Base-by-base conservation (phyloP, 2,113 vertebrate species). In the Butorides virescens region DNA sequence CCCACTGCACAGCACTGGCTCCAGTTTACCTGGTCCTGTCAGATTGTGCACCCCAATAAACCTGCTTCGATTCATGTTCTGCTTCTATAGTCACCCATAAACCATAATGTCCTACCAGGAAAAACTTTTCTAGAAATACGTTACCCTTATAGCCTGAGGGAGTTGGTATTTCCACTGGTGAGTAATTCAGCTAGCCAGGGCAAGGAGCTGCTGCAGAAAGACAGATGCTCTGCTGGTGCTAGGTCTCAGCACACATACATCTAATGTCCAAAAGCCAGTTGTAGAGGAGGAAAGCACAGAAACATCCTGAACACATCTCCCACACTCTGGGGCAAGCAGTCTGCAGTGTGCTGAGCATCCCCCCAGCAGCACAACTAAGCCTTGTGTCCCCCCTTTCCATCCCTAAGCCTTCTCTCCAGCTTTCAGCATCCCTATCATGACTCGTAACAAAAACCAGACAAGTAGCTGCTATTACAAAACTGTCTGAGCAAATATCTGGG, bases 311-410 rank as follows among this genome's bases (percentile, higher is more conserved):
- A 26, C 3, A 3, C 42, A 79, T 74, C 34, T 76, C 49, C n/a
- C 32, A 17, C 13, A 3, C 23, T 9, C n/a, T 1, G 1, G 23
- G 13, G 18, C 16, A 53, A 37, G 59, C 1, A 4, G 16, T 46
- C 1, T 70, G 49, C 74, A 76, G 37, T 1, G 2, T 1, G 1
- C 34, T 5, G 6, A 79, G 32, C 58, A 83, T 50, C 2, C 2
- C 42, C 21, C 4, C 8, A 46, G 26, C 34, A 66, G 52, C 18
- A 71, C 65, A 84, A 21, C 0, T 0, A 50, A 74, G 75, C 25
- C 25, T 25, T 23, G 19, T 11, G 12, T 29, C 3, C 25, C 5
- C 7, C 2, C 4, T 9, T 66, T 71, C 72, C 0, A 0, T 14
- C 25, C 55, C 36, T 42, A 68, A 70, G 32, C 7, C 25, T 42